Evolutionary conservation across 1,140 invertebrate genomes (phyloP).

Genomic region (Neodiprion fabricii): DNA sequence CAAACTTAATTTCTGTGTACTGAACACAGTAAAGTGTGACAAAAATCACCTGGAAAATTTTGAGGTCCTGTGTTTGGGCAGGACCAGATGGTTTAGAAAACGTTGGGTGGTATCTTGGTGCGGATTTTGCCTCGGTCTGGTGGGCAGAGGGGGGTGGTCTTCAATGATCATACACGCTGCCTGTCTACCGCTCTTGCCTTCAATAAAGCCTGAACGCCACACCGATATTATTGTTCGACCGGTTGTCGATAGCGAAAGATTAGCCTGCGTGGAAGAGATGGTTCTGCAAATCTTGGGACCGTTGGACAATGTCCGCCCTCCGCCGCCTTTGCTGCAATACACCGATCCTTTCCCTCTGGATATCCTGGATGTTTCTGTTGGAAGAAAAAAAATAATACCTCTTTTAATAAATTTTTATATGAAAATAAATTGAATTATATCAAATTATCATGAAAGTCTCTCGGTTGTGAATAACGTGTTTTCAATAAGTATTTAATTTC

Average conservation of each 20-base stretch:
- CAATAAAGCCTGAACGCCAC: conserved; percentile 54
- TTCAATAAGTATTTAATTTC: too few relatives aligned
- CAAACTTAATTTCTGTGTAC: too few relatives aligned
- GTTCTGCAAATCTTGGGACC: conserved; percentile 51
- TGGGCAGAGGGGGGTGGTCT: conserved; percentile 57
- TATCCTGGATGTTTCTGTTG: conserved; percentile 62
- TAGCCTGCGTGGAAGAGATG: conserved; percentile 40
- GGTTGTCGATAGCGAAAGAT: conserved; percentile 42
- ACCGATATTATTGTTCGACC: conserved; percentile 42
- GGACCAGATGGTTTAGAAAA: conserved; percentile 55
- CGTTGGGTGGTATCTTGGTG: conserved; percentile 58
- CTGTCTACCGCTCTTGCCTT: conserved; percentile 63
- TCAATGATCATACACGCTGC: conserved; percentile 69
- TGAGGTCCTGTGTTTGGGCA: conserved; percentile 78
- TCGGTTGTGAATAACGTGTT: not conserved
- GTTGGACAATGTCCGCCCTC: conserved; percentile 52
- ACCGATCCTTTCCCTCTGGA: conserved; percentile 61
- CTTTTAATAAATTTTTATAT: not conserved
- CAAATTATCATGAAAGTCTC: not conserved
- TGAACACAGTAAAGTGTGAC: not conserved
- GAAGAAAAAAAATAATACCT: conserved; percentile 28
- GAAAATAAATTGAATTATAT: too few relatives aligned
- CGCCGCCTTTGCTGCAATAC: conserved; percentile 56
- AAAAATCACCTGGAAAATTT: conserved; percentile 78
- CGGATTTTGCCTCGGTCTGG: conserved; percentile 56